Evolutionary conservation across 2,797 vertebrate species (phyloP).

Genomic region (Pseudochirops cupreus): DNA sequence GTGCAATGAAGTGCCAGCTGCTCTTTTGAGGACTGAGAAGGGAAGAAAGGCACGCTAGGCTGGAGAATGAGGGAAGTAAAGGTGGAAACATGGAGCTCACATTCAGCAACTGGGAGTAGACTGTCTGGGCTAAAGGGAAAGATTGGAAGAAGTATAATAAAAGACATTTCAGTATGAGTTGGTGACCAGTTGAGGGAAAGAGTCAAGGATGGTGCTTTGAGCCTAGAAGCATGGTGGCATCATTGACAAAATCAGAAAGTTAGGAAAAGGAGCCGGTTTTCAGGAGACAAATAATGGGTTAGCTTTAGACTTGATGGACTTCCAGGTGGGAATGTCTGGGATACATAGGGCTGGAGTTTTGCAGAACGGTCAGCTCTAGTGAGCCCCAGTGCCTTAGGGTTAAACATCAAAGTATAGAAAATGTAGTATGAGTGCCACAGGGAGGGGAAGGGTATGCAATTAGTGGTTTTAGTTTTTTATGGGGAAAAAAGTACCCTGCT

Average conservation of each 20-base stretch:
- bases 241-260: neutral
- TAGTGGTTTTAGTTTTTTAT: neutral
- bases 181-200: neutral
- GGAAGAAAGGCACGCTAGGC: neutral
- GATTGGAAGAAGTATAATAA: neutral
- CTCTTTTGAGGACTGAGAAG: neutral
- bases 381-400: neutral
- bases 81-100: neutral
- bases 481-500: accelerated
- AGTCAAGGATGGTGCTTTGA: neutral
- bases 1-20: neutral
- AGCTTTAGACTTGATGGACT: neutral
- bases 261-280: neutral
- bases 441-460: neutral
- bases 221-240: neutral
- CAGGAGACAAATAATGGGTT: neutral
- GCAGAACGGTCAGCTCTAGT: neutral
- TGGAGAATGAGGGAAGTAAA: neutral
- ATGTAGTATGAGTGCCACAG: neutral
- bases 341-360: neutral
- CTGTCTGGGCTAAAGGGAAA: neutral
- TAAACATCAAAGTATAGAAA: neutral
- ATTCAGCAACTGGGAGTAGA: neutral
- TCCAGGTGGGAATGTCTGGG: neutral
- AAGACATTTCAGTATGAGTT: neutral